phyloP scores from a whole-genome alignment of 2,888 invertebrate species.

The Petrophora chlorosata region DNA sequence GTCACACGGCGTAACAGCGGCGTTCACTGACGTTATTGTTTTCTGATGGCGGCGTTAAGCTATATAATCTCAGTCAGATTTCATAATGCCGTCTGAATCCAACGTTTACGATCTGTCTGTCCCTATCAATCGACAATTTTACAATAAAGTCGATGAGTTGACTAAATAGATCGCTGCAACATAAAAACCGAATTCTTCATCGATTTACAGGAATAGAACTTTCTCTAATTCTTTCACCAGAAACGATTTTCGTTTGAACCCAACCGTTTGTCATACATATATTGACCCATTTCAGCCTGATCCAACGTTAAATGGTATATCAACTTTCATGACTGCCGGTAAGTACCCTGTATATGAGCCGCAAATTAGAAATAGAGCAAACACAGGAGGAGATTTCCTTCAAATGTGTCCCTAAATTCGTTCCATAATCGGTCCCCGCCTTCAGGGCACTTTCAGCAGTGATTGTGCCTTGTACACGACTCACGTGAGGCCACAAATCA shows the following conservation, averaged over 20 bases:
- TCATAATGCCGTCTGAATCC: conserved; percentile 16
- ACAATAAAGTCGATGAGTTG: conserved; percentile 1
- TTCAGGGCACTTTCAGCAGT: background rate
- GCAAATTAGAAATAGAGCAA: background rate
- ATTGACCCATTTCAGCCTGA: too few species aligned
- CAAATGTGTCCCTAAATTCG: background rate
- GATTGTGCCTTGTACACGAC: conserved; percentile 22
- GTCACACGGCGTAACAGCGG: conserved; percentile 40
- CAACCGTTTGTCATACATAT: too few species aligned
- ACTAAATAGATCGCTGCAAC: background rate
- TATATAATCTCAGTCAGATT: conserved; percentile 19
- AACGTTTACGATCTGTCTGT: conserved; percentile 8
- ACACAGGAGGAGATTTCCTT: background rate
- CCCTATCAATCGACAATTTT: conserved; percentile 3
- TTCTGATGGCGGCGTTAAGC: conserved; percentile 22
- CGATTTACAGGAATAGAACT: background rate
- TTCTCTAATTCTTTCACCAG: too few species aligned
- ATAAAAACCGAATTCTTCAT: background rate
- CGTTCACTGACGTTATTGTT: conserved; percentile 35
- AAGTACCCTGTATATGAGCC: too few species aligned
- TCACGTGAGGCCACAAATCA: conserved; percentile 34
- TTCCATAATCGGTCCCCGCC: background rate
- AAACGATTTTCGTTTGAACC: too few species aligned
- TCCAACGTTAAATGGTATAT: too few species aligned
- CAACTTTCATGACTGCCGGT: too few species aligned